Percentiles rank a stretch among this genome's conserved stretches.
Evolutionary conservation across 2,113 vertebrate genomes (phyloP).

Genomic region (Neotragus moschatus): DNA sequence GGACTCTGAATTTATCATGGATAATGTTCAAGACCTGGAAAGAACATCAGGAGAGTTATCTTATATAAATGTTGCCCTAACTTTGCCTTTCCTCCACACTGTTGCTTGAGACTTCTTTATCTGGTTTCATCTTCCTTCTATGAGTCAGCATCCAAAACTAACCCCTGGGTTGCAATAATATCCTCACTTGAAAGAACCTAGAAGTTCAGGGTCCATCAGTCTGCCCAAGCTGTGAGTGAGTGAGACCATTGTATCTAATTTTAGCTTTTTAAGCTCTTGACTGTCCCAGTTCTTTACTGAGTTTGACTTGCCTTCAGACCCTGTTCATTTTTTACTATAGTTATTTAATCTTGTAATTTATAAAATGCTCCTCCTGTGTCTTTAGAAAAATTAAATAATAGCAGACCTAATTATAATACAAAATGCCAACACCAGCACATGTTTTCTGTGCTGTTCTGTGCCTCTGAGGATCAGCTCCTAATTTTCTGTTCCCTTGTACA

Average conservation of each 20-base stretch:
- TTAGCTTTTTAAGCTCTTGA: neutral
- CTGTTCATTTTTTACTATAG: neutral
- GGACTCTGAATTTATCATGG: neutral
- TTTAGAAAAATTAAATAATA: neutral
- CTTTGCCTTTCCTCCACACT: constrained; percentile 39
- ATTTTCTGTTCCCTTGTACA: constrained; percentile 19
- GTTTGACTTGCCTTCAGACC: neutral
- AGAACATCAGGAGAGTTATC: neutral
- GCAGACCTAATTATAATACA: neutral
- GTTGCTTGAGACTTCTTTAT: constrained; percentile 47
- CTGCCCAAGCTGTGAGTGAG: neutral
- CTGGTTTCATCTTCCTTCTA: constrained; percentile 30
- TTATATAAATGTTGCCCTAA: constrained; percentile 27
- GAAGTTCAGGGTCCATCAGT: neutral
- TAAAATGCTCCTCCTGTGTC: neutral
- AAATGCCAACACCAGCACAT: neutral
- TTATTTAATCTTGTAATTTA: constrained; percentile 20
- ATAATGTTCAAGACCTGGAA: neutral
- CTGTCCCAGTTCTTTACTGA: neutral
- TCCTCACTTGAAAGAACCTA: constrained; percentile 10
- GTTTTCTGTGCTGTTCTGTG: neutral
- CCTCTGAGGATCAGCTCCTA: neutral
- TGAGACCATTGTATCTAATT: neutral
- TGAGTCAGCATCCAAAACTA: constrained; percentile 17
- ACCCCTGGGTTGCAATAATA: neutral